Evolutionary conservation across 2,888 invertebrate species (phyloP).

Genomic region (Zaprionus bogoriensis): DNA sequence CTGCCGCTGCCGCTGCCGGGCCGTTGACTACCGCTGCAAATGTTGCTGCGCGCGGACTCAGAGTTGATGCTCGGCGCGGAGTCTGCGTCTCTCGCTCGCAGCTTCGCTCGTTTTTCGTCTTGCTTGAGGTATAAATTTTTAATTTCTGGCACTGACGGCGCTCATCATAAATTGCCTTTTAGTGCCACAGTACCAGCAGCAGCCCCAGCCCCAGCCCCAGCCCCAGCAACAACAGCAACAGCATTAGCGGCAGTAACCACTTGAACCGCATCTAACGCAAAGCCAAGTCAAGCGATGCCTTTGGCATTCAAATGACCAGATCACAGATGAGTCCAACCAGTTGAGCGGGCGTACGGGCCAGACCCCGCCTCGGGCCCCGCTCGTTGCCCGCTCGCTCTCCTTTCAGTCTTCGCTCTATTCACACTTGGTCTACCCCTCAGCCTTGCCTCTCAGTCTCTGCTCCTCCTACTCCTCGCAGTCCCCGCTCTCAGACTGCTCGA

Average conservation of each 20-base stretch:
- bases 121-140: slow-evolving; percentile 60
- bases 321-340: slow-evolving; percentile 46
- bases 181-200: slow-evolving; percentile 27
- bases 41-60: too few species aligned
- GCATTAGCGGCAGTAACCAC: slow-evolving; percentile 5
- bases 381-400: background rate
- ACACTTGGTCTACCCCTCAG: background rate
- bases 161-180: slow-evolving; percentile 71
- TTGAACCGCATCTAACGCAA: slow-evolving; percentile 26
- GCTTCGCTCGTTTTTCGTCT: slow-evolving; percentile 24
- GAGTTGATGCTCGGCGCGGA: too few species aligned
- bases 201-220: background rate
- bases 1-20: too few species aligned
- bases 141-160: slow-evolving; percentile 57
- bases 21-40: slow-evolving; percentile 22
- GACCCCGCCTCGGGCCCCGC: background rate
- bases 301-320: slow-evolving; percentile 74
- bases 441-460: too few species aligned
- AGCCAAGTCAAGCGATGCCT: slow-evolving; percentile 46
- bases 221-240: background rate
- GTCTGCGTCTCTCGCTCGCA: slow-evolving; percentile 22
- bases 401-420: too few species aligned
- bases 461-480: too few species aligned
- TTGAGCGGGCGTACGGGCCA: slow-evolving; percentile 45
- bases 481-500: slow-evolving; percentile 12